Conservation (phyloP, 2,888 invertebrate species). For the Eristalis tenax region DNA sequence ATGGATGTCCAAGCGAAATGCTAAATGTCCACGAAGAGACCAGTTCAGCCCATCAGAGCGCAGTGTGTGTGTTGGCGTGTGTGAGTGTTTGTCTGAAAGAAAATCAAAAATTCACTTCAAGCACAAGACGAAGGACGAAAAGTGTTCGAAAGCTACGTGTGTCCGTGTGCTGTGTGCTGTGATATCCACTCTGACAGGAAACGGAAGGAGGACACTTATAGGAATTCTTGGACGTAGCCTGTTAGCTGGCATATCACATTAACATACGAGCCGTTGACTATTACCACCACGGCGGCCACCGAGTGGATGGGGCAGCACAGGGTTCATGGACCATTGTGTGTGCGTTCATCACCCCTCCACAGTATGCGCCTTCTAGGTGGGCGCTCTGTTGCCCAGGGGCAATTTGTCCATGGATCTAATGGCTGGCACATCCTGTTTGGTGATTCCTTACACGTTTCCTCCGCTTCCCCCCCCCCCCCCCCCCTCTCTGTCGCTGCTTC, state of each 20-base stretch:
- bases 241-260: slow-evolving; percentile 65
- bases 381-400: slow-evolving; percentile 57
- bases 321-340: neutral
- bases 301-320: too few relatives aligned
- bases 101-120: slow-evolving; percentile 67
- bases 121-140: slow-evolving; percentile 21
- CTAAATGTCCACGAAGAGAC: slow-evolving; percentile 64
- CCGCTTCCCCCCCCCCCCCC: slow-evolving; percentile 1
- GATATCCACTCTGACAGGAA: slow-evolving; percentile 55
- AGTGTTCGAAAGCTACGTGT: slow-evolving; percentile 4
- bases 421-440: slow-evolving; percentile 69
- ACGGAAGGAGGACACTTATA: slow-evolving; percentile 64
- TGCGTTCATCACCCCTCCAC: neutral
- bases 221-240: slow-evolving; percentile 52
- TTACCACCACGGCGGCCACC: slow-evolving; percentile 46
- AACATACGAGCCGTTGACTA: slow-evolving; percentile 70
- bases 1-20: slow-evolving; percentile 65
- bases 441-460: slow-evolving; percentile 66
- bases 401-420: slow-evolving; percentile 72
- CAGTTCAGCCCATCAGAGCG: neutral
- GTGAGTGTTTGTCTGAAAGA: too few relatives aligned
- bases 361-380: neutral
- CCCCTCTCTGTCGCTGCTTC: neutral
- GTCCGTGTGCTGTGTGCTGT: slow-evolving; percentile 22
- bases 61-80: neutral